phyloP scores from a whole-genome alignment of 2,797 vertebrate genomes.

The Eidolon dupreanum region DNA sequence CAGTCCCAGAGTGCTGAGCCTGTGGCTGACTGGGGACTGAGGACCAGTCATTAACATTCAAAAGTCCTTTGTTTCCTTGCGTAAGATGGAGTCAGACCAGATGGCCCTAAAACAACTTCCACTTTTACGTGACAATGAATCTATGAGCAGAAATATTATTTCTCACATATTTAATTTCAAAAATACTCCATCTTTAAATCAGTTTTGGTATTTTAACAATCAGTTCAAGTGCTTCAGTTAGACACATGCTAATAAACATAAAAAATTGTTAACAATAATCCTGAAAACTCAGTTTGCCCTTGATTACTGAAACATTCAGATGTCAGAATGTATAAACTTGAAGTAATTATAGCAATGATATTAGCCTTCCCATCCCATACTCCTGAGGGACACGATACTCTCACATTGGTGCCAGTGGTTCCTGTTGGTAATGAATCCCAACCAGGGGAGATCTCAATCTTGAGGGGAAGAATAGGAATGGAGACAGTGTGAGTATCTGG shows the following conservation, averaged over 20 bases:
- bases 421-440: not conserved
- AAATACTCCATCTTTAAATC: not conserved
- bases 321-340: not conserved
- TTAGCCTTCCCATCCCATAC: not conserved
- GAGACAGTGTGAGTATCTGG: not conserved
- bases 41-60: not conserved
- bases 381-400: not conserved
- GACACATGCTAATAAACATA: not conserved
- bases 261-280: not conserved
- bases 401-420: not conserved
- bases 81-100: not conserved
- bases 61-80: not conserved
- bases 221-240: not conserved
- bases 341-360: not conserved
- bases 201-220: constrained; percentile 22
- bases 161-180: not conserved
- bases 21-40: not conserved
- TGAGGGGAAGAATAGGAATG: not conserved
- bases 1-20: not conserved
- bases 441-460: not conserved
- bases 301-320: not conserved
- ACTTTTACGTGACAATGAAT: not conserved
- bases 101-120: not conserved
- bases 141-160: not conserved
- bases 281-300: not conserved